These are phyloP conservation scores for Tanypteryx hageni DNA, from an alignment of 2,888 invertebrate genomes.

Conservation along the genomic window DNA sequence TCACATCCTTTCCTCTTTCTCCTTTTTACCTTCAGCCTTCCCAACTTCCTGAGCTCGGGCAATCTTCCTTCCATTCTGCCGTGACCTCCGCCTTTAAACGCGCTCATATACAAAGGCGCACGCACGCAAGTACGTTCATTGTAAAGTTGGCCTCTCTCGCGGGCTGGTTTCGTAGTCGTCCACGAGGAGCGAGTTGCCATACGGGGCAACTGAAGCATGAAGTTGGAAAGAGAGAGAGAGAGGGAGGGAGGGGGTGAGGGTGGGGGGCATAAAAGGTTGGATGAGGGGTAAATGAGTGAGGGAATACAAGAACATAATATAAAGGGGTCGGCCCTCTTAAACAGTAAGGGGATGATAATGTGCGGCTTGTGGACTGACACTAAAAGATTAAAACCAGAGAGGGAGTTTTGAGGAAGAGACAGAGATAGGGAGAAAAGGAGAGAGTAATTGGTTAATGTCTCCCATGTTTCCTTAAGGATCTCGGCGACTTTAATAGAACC, in stretches of 20 bases:
- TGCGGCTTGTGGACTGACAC: slow-evolving; percentile 28
- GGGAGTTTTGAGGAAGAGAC: background rate
- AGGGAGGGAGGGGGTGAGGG: background rate
- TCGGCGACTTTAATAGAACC: slow-evolving; percentile 21
- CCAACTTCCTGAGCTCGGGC: background rate
- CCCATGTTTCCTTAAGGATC: slow-evolving; percentile 30
- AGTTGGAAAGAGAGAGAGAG: background rate
- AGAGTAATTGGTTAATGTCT: slow-evolving; percentile 54
- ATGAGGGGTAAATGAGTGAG: background rate
- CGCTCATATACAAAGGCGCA: background rate
- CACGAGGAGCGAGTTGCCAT: slow-evolving; percentile 6
- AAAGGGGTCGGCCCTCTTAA: slow-evolving; percentile 35
- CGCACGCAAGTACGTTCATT: slow-evolving; percentile 15
- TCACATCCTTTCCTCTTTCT: background rate
- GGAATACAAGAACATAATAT: background rate
- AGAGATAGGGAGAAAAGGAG: slow-evolving; percentile 14
- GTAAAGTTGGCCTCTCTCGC: background rate
- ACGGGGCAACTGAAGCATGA: slow-evolving; percentile 8
- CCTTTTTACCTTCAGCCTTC: background rate
- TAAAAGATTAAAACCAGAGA: slow-evolving; percentile 29
- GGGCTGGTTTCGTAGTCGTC: background rate
- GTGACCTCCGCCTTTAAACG: background rate
- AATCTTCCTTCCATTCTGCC: background rate
- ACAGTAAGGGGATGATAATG: slow-evolving; percentile 32
- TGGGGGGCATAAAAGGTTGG: background rate